These are phyloP conservation scores for Pachypeltis micranthus DNA, from an alignment of 1,140 invertebrate species.

Conservation along the genomic window DNA sequence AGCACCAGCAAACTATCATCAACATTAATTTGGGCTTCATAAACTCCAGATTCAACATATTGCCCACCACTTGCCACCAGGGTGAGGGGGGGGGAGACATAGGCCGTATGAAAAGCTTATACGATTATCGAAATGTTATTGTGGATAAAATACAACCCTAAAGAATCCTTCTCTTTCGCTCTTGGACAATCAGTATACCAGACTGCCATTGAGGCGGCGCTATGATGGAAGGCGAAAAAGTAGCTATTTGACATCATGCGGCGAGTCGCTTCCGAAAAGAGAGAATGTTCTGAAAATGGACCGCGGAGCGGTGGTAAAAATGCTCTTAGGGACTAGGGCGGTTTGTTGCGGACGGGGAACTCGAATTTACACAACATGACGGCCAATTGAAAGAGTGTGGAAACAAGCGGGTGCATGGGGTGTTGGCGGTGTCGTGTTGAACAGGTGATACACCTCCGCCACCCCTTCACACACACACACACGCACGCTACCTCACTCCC, in stretches of 20 bases:
- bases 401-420: background rate
- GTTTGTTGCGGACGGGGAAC: background rate
- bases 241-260: background rate
- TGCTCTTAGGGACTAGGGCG: background rate
- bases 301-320: background rate
- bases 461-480: background rate
- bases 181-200: too few species aligned
- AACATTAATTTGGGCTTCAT: too few species aligned
- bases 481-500: slow-evolving; percentile 12
- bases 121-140: too few species aligned
- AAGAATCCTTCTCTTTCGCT: too few species aligned
- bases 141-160: too few species aligned
- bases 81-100: too few species aligned
- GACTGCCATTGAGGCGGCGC: too few species aligned
- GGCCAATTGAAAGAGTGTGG: background rate
- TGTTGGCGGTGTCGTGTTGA: background rate
- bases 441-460: background rate
- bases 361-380: background rate
- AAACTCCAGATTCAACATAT: too few species aligned
- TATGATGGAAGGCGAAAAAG: too few species aligned
- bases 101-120: too few species aligned
- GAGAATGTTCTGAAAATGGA: background rate
- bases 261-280: background rate
- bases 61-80: too few species aligned
- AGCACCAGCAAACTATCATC: too few species aligned